Percentiles rank a stretch among this genome's conserved stretches.
Evolutionary conservation across 2,888 invertebrate genomes (phyloP).

Genomic region (Nineta flava): DNA sequence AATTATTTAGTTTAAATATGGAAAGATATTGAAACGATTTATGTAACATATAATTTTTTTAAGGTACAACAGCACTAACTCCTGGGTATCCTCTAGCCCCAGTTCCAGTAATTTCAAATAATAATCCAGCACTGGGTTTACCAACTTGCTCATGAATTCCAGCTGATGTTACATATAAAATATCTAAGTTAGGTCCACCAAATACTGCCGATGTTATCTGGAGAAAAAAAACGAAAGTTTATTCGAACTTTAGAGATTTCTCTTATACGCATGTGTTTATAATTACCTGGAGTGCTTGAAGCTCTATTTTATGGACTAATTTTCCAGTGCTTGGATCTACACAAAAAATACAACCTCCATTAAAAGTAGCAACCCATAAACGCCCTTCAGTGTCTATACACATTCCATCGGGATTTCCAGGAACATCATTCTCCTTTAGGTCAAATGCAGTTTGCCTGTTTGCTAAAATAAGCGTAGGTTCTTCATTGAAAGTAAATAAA

Average conservation of each 20-base stretch:
- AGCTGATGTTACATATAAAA: conserved; percentile 54
- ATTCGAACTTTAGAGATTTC: not conserved
- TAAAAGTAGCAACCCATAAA: conserved; percentile 62
- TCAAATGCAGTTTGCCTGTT: conserved; percentile 42
- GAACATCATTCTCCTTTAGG: conserved; percentile 26
- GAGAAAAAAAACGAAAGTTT: conserved; percentile 4
- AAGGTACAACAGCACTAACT: too few species aligned
- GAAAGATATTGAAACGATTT: too few species aligned
- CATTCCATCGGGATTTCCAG: conserved; percentile 49
- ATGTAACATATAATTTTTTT: too few species aligned
- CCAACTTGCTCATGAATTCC: too few species aligned
- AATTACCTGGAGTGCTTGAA: conserved; percentile 49
- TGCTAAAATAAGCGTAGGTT: conserved; percentile 31
- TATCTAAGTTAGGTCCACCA: conserved; percentile 49
- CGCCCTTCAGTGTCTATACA: conserved; percentile 63
- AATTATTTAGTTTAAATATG: too few species aligned
- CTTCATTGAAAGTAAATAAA: too few species aligned
- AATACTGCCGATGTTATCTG: conserved; percentile 49
- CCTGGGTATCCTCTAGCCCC: too few species aligned
- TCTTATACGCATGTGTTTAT: not conserved
- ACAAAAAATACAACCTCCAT: conserved; percentile 39
- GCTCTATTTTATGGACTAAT: conserved; percentile 37
- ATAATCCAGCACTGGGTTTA: too few species aligned
- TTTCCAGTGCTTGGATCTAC: conserved; percentile 37
- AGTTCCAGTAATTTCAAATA: too few species aligned